Conservation (phyloP, 2,113 vertebrate species). For the Elanus axillaris region DNA sequence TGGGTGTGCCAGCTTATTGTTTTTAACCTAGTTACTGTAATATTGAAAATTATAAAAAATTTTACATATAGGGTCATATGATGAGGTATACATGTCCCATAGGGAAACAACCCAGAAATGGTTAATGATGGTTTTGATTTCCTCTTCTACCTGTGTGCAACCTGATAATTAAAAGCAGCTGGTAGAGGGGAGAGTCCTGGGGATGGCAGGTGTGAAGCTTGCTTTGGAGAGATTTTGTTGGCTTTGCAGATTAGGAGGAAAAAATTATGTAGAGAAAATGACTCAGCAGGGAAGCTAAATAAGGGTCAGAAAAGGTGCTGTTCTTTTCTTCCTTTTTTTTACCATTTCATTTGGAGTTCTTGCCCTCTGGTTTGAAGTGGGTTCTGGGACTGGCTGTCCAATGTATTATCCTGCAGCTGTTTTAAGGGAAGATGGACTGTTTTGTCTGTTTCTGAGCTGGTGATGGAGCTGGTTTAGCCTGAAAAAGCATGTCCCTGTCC, state of each 20-base stretch:
- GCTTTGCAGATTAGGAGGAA: background rate
- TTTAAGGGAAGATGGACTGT: background rate
- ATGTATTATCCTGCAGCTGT: background rate
- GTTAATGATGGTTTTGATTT: background rate
- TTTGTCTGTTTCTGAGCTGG: background rate
- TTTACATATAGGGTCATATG: background rate
- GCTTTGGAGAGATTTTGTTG: background rate
- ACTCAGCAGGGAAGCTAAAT: background rate
- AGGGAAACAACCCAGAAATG: background rate
- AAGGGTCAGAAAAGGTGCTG: background rate
- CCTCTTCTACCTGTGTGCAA: background rate
- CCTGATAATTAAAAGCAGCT: background rate
- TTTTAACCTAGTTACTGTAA: background rate
- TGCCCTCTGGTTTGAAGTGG: background rate
- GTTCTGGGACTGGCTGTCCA: background rate
- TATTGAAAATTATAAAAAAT: background rate
- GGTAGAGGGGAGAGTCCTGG: background rate
- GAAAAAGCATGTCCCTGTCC: background rate
- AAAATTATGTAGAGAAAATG: background rate
- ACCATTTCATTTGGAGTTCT: background rate
- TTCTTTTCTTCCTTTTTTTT: background rate
- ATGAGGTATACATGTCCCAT: background rate
- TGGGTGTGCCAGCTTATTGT: background rate
- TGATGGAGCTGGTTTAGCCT: background rate
- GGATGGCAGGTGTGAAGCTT: background rate